phyloP scores from a whole-genome alignment of 2,113 vertebrate genomes.

The Zosterops japonicus region DNA sequence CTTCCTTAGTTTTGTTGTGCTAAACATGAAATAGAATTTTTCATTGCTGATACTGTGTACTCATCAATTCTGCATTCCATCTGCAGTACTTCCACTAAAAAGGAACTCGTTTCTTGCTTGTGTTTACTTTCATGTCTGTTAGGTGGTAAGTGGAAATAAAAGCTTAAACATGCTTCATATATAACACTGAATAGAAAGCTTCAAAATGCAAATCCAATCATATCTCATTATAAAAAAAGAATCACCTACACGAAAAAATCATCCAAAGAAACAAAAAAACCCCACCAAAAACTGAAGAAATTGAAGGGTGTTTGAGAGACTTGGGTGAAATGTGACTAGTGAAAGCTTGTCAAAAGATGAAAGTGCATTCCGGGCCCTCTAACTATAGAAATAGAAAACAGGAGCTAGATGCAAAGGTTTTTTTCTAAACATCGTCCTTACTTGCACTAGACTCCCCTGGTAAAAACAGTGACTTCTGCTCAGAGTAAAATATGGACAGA shows the following conservation, averaged over 20 bases:
- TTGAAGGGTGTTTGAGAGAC: neutral
- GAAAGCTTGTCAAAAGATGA: neutral
- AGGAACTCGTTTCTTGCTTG: neutral
- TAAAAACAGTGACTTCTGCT: neutral
- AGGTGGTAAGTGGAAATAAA: neutral
- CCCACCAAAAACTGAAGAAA: neutral
- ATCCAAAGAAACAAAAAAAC: neutral
- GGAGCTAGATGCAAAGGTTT: neutral
- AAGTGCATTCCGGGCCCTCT: neutral
- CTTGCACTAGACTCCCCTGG: neutral
- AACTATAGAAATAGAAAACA: neutral
- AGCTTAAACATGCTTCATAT: neutral
- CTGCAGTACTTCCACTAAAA: conserved; percentile 1
- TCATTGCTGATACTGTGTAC: neutral
- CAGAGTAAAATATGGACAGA: neutral
- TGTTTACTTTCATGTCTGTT: conserved; percentile 18
- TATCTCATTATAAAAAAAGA: neutral
- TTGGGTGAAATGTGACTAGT: neutral
- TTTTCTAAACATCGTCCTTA: neutral
- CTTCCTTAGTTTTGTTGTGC: neutral
- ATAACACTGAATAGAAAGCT: neutral
- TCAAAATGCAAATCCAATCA: neutral
- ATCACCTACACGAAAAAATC: neutral
- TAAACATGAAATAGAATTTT: conserved; percentile 50
- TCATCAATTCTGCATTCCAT: neutral